Evolutionary conservation across 2,113 vertebrate species (phyloP).

Genomic region (Alligator sinensis): DNA sequence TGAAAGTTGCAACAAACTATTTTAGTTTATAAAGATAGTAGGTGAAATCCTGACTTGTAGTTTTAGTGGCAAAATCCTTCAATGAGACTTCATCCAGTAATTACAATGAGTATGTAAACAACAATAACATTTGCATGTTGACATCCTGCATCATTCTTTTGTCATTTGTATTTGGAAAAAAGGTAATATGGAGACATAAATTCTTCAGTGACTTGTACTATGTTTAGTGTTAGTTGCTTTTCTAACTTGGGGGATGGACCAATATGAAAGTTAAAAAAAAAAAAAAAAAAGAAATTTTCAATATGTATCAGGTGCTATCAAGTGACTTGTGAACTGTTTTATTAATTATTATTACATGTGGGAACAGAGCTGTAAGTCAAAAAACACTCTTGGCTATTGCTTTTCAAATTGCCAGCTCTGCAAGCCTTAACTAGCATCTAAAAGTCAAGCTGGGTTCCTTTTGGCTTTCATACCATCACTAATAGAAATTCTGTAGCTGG

Average conservation of each 20-base stretch:
- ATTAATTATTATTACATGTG: too few species aligned
- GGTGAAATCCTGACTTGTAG: not conserved
- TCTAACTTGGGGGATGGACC: not conserved
- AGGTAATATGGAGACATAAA: not conserved
- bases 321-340: not conserved
- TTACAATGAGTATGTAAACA: not conserved
- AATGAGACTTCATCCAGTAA: not conserved
- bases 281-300: not conserved
- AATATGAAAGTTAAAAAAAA: not conserved
- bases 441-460: slow-evolving; percentile 31
- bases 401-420: not conserved
- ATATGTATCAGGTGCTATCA: not conserved
- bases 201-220: not conserved
- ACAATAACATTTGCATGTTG: not conserved
- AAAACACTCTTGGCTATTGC: not conserved
- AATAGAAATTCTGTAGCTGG: not conserved
- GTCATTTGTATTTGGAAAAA: not conserved
- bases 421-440: not conserved
- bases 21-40: not conserved
- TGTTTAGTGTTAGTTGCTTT: not conserved
- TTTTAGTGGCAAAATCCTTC: not conserved
- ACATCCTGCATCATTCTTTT: not conserved
- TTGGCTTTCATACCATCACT: slow-evolving; percentile 6
- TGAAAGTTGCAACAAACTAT: not conserved
- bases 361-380: too few species aligned